Evolutionary conservation across 2,113 vertebrate genomes (phyloP).

Genomic region (Cephalopholis sonnerati): DNA sequence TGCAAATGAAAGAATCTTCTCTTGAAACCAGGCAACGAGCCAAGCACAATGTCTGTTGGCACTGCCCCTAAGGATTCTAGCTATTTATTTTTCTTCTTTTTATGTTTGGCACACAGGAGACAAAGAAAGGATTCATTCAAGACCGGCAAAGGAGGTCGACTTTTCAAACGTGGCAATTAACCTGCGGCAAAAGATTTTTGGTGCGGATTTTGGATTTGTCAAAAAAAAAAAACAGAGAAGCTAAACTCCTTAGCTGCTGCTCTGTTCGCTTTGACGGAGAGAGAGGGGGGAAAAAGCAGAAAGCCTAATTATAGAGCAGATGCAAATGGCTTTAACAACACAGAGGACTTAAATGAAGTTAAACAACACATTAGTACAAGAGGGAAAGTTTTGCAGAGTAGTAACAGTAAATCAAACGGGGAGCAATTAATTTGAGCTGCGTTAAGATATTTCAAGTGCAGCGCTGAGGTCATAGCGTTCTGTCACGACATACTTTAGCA

Average conservation of each 20-base stretch:
- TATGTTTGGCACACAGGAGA: slow-evolving; percentile 66
- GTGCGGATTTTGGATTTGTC: slow-evolving; percentile 54
- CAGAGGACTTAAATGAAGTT: slow-evolving; percentile 29
- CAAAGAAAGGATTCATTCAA: slow-evolving; percentile 62
- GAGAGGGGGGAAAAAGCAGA: background rate
- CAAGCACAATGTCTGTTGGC: slow-evolving; percentile 71
- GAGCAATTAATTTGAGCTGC: slow-evolving; percentile 44
- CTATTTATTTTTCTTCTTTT: slow-evolving; percentile 70
- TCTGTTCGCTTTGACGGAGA: slow-evolving; percentile 37
- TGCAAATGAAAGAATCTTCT: slow-evolving; percentile 66
- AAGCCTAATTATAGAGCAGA: slow-evolving; percentile 48
- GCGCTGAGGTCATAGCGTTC: slow-evolving; percentile 14
- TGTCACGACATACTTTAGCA: slow-evolving; percentile 13
- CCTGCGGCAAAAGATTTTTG: slow-evolving; percentile 56
- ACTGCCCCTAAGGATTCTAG: slow-evolving; percentile 65
- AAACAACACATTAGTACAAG: slow-evolving; percentile 36
- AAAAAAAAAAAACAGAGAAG: slow-evolving; percentile 13
- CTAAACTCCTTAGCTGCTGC: slow-evolving; percentile 35
- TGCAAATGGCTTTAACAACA: slow-evolving; percentile 41
- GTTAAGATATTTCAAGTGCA: slow-evolving; percentile 19
- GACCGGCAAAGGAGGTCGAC: slow-evolving; percentile 50
- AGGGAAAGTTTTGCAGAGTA: slow-evolving; percentile 12
- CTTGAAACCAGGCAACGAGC: slow-evolving; percentile 67
- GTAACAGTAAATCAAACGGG: slow-evolving; percentile 38
- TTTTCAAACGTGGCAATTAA: slow-evolving; percentile 77